Conservation (phyloP, 2,113 vertebrate species). For the Saguinus imperator region DNA sequence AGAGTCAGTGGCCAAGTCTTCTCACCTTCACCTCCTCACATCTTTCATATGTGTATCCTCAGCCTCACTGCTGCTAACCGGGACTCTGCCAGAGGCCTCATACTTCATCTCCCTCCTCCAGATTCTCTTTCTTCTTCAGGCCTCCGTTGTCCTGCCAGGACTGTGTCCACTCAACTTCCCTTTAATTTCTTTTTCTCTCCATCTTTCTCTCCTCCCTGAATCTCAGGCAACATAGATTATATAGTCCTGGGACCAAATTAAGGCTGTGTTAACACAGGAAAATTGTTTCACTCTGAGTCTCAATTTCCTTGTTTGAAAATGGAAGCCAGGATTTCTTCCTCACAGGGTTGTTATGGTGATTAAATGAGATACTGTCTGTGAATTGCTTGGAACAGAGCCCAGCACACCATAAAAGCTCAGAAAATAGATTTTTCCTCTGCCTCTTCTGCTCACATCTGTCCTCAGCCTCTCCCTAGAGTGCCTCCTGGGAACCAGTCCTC, state of each 20-base stretch:
- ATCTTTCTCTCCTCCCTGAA: background rate
- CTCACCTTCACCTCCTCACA: background rate
- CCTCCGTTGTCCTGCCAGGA: background rate
- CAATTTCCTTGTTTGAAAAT: conserved; percentile 62
- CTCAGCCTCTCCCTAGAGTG: conserved; percentile 22
- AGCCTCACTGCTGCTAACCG: background rate
- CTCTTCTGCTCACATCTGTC: conserved; percentile 38
- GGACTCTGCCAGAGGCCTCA: background rate
- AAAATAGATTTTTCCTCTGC: conserved; percentile 19
- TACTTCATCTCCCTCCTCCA: background rate
- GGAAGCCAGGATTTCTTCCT: conserved; percentile 58
- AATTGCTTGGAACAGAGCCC: conserved; percentile 62
- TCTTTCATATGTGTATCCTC: background rate
- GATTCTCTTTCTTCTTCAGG: background rate
- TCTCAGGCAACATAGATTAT: background rate
- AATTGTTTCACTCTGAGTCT: conserved; percentile 45
- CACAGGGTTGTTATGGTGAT: conserved; percentile 53
- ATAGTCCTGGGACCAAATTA: background rate
- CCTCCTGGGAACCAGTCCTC: background rate
- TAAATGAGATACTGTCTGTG: conserved; percentile 64
- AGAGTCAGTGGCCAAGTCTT: background rate
- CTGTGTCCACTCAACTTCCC: background rate
- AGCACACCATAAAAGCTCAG: conserved; percentile 24
- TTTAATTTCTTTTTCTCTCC: background rate
- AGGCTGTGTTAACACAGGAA: conserved; percentile 33